Conservation (phyloP, 2,797 vertebrate genomes). For the Acrossocheilus wenchowensis region DNA sequence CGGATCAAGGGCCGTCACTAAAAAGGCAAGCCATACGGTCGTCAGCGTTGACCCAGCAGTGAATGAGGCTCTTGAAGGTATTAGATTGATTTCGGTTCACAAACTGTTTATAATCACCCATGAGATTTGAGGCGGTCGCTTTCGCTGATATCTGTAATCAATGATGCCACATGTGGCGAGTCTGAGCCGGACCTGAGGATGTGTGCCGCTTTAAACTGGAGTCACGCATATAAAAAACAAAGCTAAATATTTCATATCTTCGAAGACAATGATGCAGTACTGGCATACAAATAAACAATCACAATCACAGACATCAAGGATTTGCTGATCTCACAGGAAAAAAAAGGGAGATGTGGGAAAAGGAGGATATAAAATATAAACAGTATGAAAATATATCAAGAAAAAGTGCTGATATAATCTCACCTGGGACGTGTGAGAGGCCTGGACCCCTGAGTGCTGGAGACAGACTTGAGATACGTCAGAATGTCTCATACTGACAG, state of each 20-base stretch:
- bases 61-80: slow-evolving; percentile 59
- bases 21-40: slow-evolving; percentile 34
- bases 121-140: slow-evolving; percentile 50
- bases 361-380: slow-evolving; percentile 15
- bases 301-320: not conserved
- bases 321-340: slow-evolving; percentile 23
- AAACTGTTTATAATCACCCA: slow-evolving; percentile 50
- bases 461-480: slow-evolving; percentile 34
- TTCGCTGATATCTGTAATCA: slow-evolving; percentile 55
- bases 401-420: slow-evolving; percentile 24
- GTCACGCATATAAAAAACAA: not conserved
- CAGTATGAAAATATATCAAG: slow-evolving; percentile 22
- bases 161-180: slow-evolving; percentile 30
- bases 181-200: not conserved
- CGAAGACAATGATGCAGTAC: slow-evolving; percentile 5
- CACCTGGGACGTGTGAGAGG: slow-evolving; percentile 15
- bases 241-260: slow-evolving; percentile 20
- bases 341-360: not conserved
- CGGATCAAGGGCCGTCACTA: slow-evolving; percentile 40
- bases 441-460: slow-evolving; percentile 16
- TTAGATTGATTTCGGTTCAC: slow-evolving; percentile 57
- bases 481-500: slow-evolving; percentile 30
- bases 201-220: not conserved
- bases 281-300: not conserved
- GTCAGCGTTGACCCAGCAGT: slow-evolving; percentile 50